Conservation (phyloP, 2,888 invertebrate species). For the Heliconius ethilla region DNA sequence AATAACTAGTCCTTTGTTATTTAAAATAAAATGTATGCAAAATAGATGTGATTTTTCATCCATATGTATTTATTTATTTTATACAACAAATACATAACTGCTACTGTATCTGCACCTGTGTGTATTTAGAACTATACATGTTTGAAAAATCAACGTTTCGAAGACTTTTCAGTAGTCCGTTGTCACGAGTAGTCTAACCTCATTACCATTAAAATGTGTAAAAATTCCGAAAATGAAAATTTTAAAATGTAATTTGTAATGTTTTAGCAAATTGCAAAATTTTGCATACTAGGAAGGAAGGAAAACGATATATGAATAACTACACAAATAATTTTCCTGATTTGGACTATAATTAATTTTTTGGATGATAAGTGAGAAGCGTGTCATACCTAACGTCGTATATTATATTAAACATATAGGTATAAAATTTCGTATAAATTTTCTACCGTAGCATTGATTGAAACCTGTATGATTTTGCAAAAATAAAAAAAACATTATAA, state of each 20-base stretch:
- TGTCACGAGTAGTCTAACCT: too few relatives aligned
- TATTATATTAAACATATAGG: not conserved
- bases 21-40: not conserved
- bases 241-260: not conserved
- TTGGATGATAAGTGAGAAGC: not conserved
- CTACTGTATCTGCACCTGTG: too few relatives aligned
- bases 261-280: not conserved
- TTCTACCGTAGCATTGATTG: too few relatives aligned
- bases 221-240: not conserved
- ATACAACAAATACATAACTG: too few relatives aligned
- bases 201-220: too few relatives aligned
- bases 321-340: constrained; percentile 3
- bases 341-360: not conserved
- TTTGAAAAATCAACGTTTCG: too few relatives aligned
- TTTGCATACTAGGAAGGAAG: not conserved
- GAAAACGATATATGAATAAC: not conserved
- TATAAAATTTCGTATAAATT: not conserved
- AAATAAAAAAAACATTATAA: too few relatives aligned
- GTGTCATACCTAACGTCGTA: too few relatives aligned
- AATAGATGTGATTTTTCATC: not conserved
- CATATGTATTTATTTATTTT: too few relatives aligned
- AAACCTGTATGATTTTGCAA: too few relatives aligned
- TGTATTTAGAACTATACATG: too few relatives aligned
- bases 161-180: too few relatives aligned
- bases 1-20: not conserved